Percentiles rank a stretch among this genome's conserved stretches.
These are phyloP conservation scores for Synaphobranchus kaupii DNA, from an alignment of 2,797 vertebrate genomes.

Conservation along the genomic window DNA sequence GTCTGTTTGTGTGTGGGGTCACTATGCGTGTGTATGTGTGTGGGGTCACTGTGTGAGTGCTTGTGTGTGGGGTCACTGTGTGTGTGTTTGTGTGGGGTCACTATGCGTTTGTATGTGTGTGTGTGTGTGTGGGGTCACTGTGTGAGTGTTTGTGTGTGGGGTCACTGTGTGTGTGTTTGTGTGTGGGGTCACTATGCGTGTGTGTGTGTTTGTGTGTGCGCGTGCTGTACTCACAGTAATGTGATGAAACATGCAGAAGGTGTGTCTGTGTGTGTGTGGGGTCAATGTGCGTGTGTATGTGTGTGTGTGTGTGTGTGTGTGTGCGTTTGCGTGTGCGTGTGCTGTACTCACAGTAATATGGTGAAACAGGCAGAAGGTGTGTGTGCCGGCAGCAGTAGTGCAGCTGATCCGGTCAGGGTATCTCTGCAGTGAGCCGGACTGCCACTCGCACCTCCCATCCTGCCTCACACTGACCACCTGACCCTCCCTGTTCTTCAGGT, in stretches of 20 bases:
- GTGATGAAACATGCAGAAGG: too few species aligned
- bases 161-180: neutral
- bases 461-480: slow-evolving; percentile 72
- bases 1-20: neutral
- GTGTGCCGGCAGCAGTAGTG: slow-evolving; percentile 65
- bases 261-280: too few species aligned
- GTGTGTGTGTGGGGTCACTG: neutral
- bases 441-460: slow-evolving; percentile 79
- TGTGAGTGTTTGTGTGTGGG: neutral
- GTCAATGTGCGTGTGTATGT: neutral
- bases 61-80: neutral
- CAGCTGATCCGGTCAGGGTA: slow-evolving; percentile 78
- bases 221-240: neutral
- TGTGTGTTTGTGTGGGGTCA: neutral
- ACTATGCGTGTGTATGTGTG: neutral
- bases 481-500: slow-evolving; percentile 85
- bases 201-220: neutral
- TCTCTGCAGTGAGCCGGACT: slow-evolving; percentile 77
- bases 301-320: neutral
- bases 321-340: neutral
- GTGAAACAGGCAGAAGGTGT: slow-evolving; percentile 84
- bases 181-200: too few species aligned
- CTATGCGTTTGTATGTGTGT: neutral
- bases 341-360: slow-evolving; percentile 86
- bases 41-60: neutral